phyloP scores from a whole-genome alignment of 2,113 vertebrate species.

The Oreotrochilus melanogaster region DNA sequence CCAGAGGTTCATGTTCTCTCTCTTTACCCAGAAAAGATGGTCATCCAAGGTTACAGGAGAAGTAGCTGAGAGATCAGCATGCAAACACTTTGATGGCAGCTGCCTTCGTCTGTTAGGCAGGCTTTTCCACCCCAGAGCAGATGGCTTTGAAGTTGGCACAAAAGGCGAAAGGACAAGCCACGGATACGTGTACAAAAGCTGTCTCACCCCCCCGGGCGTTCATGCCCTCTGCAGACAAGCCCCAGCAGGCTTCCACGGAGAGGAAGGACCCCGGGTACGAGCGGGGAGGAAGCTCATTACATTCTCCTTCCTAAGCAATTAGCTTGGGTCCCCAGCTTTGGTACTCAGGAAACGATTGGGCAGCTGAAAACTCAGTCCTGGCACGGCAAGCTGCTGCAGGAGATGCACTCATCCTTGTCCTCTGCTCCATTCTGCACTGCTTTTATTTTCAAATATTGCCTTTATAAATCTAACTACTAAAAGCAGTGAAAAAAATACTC shows the following conservation, averaged over 20 bases:
- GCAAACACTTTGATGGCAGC: slow-evolving; percentile 62
- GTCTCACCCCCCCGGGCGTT: neutral
- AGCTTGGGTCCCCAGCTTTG: neutral
- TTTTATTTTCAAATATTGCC: neutral
- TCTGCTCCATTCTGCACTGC: neutral
- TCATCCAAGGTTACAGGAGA: slow-evolving; percentile 73
- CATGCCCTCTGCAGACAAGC: neutral
- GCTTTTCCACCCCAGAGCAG: slow-evolving; percentile 59
- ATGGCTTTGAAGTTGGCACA: slow-evolving; percentile 29
- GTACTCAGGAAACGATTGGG: neutral
- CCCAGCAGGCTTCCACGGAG: neutral
- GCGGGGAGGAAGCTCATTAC: neutral
- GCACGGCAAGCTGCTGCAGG: neutral
- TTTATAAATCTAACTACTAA: neutral
- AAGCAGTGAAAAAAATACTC: neutral
- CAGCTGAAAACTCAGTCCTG: neutral
- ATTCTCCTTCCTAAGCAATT: neutral
- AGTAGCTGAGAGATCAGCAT: slow-evolving; percentile 55
- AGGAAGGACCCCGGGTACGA: neutral
- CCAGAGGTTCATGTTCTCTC: slow-evolving; percentile 65
- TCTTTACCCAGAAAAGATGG: slow-evolving; percentile 78
- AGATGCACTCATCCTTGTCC: neutral
- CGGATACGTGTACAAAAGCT: neutral
- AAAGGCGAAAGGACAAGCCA: neutral
- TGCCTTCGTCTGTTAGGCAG: slow-evolving; percentile 70